A percentile compares a stretch with the other conserved stretches of the same genome.
phyloP scores from a whole-genome alignment of 2,888 invertebrate genomes.

The Drosophila seclusa region DNA sequence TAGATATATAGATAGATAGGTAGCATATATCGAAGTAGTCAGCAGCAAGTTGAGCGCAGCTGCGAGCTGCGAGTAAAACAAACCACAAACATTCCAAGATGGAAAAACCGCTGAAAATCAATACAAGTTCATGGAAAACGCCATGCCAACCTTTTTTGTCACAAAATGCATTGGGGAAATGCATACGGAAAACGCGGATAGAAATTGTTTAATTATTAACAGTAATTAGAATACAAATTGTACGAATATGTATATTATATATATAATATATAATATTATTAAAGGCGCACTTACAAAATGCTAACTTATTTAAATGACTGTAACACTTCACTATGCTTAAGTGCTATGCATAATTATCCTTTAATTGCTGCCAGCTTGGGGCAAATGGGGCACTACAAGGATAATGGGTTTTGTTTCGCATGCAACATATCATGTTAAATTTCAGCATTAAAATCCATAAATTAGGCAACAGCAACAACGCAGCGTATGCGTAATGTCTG shows the following conservation, averaged over 20 bases:
- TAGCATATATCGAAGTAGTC: conserved; percentile 4
- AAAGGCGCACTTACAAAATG: background rate
- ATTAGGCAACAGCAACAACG: conserved; percentile 37
- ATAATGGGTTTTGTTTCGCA: conserved; percentile 10
- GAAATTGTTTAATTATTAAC: conserved; percentile 1
- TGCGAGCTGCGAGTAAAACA: conserved; percentile 34
- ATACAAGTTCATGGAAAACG: conserved; percentile 74
- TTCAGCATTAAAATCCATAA: conserved; percentile 45
- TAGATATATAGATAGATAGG: background rate
- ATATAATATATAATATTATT: background rate
- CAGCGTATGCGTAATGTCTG: conserved; percentile 70
- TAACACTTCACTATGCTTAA: background rate
- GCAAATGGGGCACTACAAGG: conserved; percentile 25
- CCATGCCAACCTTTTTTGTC: conserved; percentile 32
- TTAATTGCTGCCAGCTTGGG: conserved; percentile 12
- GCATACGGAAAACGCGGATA: conserved; percentile 16
- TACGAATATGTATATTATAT: background rate
- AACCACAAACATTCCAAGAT: conserved; percentile 30
- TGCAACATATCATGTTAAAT: conserved; percentile 32
- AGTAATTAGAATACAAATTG: background rate
- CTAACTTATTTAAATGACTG: background rate
- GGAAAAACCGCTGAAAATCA: conserved; percentile 71
- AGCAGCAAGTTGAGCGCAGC: conserved; percentile 8
- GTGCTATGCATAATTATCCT: conserved; percentile 6
- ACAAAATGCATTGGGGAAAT: conserved; percentile 38